A percentile compares a stretch with the other conserved stretches of the same genome.
Conservation (phyloP, 2,113 vertebrate genomes). For the Laterallus jamaicensis region DNA sequence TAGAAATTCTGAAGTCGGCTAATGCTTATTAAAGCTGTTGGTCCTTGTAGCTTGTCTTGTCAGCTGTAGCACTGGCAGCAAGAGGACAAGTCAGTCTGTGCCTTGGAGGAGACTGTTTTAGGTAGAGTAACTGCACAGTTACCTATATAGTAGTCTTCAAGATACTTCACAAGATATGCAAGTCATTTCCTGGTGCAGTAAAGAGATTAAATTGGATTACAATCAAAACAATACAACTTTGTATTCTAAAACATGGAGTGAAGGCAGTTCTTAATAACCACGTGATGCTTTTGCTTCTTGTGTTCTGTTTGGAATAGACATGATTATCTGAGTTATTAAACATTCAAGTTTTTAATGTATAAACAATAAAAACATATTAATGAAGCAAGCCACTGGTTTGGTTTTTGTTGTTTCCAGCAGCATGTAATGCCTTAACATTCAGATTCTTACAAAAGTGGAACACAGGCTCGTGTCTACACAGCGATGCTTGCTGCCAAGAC, state of each 20-base stretch:
- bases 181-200: slow-evolving; percentile 30
- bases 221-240: slow-evolving; percentile 12
- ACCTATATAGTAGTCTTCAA: not conserved
- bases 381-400: not conserved
- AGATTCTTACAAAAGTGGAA: not conserved
- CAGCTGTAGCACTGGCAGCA: not conserved
- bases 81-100: not conserved
- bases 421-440: not conserved
- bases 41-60: not conserved
- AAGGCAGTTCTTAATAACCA: not conserved
- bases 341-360: not conserved
- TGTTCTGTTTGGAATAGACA: not conserved
- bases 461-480: not conserved
- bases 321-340: not conserved
- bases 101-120: not conserved
- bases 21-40: not conserved
- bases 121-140: not conserved
- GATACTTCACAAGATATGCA: not conserved
- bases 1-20: not conserved
- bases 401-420: not conserved
- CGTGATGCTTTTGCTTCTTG: not conserved
- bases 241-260: not conserved
- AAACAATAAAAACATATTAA: not conserved
- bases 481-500: not conserved
- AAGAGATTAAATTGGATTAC: slow-evolving; percentile 23